Percentiles rank a stretch among this genome's conserved stretches.
Evolutionary conservation across 2,888 invertebrate species (phyloP).

Genomic region (Nudaria mundana): DNA sequence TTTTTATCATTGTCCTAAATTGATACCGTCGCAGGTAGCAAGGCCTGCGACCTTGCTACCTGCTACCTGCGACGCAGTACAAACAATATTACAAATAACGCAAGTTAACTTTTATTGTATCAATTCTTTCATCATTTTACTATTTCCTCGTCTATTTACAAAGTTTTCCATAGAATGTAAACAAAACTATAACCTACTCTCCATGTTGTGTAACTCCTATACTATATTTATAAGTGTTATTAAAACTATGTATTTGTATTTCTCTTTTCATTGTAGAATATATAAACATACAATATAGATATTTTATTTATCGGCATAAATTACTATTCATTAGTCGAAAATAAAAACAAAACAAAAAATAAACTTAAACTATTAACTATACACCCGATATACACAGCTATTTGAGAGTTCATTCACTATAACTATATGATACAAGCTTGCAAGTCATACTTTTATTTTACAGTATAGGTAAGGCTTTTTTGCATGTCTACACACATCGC

Average conservation of each 20-base stretch:
- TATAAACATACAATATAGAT: conserved; percentile 73
- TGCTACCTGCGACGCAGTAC: conserved; percentile 58
- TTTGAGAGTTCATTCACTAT: conserved; percentile 65
- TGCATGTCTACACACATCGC: conserved; percentile 61
- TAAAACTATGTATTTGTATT: conserved; percentile 79
- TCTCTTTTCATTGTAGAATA: conserved; percentile 63
- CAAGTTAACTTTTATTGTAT: conserved; percentile 75
- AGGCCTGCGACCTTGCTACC: too few species aligned
- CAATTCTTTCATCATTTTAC: conserved; percentile 69
- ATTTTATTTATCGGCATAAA: conserved; percentile 75
- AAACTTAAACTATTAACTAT: conserved; percentile 72
- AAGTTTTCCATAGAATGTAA: conserved; percentile 67
- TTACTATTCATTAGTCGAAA: conserved; percentile 75
- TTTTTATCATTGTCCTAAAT: conserved; percentile 46
- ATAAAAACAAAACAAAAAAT: conserved; percentile 67
- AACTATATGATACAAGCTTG: conserved; percentile 72
- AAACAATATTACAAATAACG: conserved; percentile 74
- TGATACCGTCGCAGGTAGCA: conserved; percentile 29
- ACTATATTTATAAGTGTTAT: conserved; percentile 77
- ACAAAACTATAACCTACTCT: conserved; percentile 74
- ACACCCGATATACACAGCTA: conserved; percentile 80
- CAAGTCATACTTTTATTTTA: conserved; percentile 60
- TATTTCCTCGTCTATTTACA: conserved; percentile 77
- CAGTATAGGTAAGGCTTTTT: conserved; percentile 75
- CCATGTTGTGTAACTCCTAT: conserved; percentile 74